phyloP scores from a whole-genome alignment of 2,797 vertebrate genomes.

The Vireo griseus region DNA sequence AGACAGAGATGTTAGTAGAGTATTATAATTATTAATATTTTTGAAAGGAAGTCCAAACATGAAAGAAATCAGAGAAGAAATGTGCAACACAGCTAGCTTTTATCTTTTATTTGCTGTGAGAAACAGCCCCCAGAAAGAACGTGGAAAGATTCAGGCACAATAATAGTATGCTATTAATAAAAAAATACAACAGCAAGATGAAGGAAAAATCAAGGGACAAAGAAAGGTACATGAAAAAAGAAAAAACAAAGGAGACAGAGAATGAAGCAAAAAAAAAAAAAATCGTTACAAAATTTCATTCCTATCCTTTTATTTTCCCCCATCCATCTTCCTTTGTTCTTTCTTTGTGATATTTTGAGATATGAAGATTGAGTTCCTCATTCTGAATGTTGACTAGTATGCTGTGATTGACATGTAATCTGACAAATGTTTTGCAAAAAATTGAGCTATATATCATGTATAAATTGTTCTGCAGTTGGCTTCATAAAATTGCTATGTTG shows the following conservation, averaged over 20 bases:
- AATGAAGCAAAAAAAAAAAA: background rate
- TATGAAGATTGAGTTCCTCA: background rate
- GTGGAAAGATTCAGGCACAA: slow-evolving; percentile 7
- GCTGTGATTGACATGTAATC: background rate
- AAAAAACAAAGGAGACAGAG: background rate
- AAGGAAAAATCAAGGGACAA: background rate
- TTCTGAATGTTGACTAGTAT: background rate
- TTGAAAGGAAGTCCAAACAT: slow-evolving; percentile 28
- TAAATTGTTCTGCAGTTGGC: background rate
- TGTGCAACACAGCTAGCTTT: slow-evolving; percentile 8
- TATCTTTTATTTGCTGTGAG: slow-evolving; percentile 37
- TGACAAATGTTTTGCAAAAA: slow-evolving; percentile 28
- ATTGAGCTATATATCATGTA: background rate
- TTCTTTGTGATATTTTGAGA: background rate
- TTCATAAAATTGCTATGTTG: background rate
- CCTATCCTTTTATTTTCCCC: background rate
- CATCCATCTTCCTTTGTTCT: background rate
- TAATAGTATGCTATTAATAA: slow-evolving; percentile 18
- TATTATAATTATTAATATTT: slow-evolving; percentile 2
- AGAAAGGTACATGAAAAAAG: background rate
- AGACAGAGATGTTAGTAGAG: background rate
- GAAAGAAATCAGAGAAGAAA: slow-evolving; percentile 36
- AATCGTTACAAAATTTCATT: background rate
- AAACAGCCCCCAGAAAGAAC: slow-evolving; percentile 6
- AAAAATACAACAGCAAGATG: slow-evolving; percentile 3